Evolutionary conservation across 1,140 invertebrate species (phyloP).

Genomic region (Zaprionus africanus): DNA sequence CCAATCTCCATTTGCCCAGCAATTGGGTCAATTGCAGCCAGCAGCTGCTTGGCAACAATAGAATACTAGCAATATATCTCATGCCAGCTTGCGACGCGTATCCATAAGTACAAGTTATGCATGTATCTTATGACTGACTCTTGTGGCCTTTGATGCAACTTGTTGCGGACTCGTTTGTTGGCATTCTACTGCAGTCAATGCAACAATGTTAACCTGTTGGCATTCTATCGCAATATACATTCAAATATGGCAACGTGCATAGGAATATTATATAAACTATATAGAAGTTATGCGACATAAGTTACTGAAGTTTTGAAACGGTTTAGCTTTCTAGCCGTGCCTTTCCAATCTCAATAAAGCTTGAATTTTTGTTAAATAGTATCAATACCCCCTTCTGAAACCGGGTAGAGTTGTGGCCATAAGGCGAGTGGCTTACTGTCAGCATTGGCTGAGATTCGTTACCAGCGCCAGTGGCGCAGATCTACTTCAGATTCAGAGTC

Average conservation of each 20-base stretch:
- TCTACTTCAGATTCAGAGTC: conserved; percentile 54
- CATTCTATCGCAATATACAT: conserved; percentile 31
- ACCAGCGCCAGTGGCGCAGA: conserved; percentile 35
- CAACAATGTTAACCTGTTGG: conserved; percentile 33
- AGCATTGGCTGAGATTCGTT: conserved; percentile 33
- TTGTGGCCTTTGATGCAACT: conserved; percentile 74
- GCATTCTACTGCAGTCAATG: conserved; percentile 54
- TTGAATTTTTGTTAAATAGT: not conserved
- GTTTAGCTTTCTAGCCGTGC: not conserved
- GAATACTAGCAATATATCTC: conserved; percentile 27
- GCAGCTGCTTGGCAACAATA: conserved; percentile 22
- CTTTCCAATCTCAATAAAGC: not conserved
- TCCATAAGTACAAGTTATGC: conserved; percentile 12
- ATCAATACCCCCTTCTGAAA: not conserved
- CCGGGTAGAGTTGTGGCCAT: conserved; percentile 18
- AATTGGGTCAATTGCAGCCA: conserved; percentile 49
- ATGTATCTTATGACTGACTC: conserved; percentile 42
- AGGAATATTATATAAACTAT: conserved; percentile 17
- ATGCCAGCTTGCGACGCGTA: conserved; percentile 9
- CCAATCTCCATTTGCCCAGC: conserved; percentile 33
- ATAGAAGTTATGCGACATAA: not conserved
- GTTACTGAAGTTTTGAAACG: not conserved
- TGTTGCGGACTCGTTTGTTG: conserved; percentile 65
- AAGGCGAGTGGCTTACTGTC: conserved; percentile 22
- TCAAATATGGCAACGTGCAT: conserved; percentile 8